Conservation (phyloP, 2,113 vertebrate species). For the Stigmatopora nigra region DNA sequence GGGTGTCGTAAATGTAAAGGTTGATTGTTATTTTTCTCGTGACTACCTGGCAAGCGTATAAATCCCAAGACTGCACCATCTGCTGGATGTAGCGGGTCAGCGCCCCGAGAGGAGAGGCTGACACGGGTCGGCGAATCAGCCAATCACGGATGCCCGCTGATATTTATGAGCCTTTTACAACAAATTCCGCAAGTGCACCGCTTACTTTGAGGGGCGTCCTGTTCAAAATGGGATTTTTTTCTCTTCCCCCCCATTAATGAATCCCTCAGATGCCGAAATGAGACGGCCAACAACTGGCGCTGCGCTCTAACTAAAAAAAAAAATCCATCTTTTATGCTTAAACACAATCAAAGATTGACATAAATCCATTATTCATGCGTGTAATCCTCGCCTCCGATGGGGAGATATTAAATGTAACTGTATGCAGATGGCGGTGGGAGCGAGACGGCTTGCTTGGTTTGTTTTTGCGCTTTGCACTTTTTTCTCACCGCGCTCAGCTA, state of each 20-base stretch:
- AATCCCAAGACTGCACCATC: neutral
- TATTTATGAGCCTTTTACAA: conserved; percentile 49
- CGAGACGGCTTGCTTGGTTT: conserved; percentile 55
- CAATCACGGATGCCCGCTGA: conserved; percentile 48
- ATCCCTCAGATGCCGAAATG: conserved; percentile 36
- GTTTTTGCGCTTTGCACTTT: conserved; percentile 62
- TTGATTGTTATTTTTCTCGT: too few species aligned
- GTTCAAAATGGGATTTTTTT: conserved; percentile 34
- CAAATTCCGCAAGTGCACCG: conserved; percentile 10
- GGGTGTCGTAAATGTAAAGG: too few species aligned
- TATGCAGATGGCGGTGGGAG: conserved; percentile 44
- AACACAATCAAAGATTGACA: conserved; percentile 61
- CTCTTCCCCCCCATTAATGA: conserved; percentile 30
- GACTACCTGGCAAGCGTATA: too few species aligned
- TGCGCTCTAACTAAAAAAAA: conserved; percentile 54
- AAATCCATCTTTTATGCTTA: conserved; percentile 61
- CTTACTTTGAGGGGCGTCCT: conserved; percentile 11
- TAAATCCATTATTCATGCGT: conserved; percentile 68
- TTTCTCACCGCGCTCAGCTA: conserved; percentile 54
- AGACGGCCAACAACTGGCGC: conserved; percentile 43
- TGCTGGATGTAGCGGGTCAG: conserved; percentile 8
- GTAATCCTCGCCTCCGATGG: conserved; percentile 62
- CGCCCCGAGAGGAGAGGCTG: conserved; percentile 32
- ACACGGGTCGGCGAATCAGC: conserved; percentile 39
- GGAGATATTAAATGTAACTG: conserved; percentile 54